Evolutionary conservation across 2,113 vertebrate genomes (phyloP).

Genomic region (Bufo gargarizans): DNA sequence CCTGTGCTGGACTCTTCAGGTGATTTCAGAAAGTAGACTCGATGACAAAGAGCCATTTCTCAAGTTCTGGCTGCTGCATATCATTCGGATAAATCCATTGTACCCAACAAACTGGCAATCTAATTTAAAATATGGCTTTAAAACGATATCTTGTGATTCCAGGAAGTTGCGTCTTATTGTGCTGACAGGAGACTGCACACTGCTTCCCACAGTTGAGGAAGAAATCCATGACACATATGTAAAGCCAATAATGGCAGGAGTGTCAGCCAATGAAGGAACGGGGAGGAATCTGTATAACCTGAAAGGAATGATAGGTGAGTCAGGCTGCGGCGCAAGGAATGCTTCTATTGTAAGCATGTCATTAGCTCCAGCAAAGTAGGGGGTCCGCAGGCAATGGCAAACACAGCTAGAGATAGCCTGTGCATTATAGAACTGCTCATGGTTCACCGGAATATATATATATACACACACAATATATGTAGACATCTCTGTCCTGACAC

Average conservation of each 20-base stretch:
- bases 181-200: neutral
- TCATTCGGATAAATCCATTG: neutral
- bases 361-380: neutral
- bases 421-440: neutral
- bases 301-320: conserved; percentile 49
- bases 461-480: neutral
- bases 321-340: neutral
- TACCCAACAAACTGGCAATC: neutral
- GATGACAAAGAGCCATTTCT: conserved; percentile 8
- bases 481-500: no score
- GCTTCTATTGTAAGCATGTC: conserved; percentile 1
- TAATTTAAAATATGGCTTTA: neutral
- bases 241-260: conserved; percentile 44
- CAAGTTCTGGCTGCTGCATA: neutral
- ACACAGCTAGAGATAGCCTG: neutral
- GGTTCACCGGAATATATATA: neutral
- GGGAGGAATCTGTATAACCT: conserved; percentile 34
- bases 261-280: conserved; percentile 40
- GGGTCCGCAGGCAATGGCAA: neutral
- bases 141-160: neutral
- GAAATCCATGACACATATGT: conserved; percentile 25
- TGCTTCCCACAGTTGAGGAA: conserved; percentile 7
- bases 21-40: neutral
- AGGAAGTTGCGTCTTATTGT: neutral
- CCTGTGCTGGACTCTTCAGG: neutral